Conservation (phyloP, 2,113 vertebrate genomes). For the Trichechus manatus region DNA sequence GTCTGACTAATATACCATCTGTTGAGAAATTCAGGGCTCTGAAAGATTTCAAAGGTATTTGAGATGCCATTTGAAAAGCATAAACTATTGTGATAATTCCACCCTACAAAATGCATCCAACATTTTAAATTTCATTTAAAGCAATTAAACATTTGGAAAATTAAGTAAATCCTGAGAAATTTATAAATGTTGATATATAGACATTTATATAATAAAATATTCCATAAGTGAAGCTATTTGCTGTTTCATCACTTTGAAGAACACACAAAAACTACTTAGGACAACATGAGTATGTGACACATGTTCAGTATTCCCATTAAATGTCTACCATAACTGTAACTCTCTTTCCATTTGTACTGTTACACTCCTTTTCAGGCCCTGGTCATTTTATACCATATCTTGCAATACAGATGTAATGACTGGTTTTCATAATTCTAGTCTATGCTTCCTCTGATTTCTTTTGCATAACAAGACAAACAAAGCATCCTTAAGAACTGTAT, state of each 20-base stretch:
- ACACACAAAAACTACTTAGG: background rate
- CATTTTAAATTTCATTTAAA: slow-evolving; percentile 17
- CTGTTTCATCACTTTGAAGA: background rate
- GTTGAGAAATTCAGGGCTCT: background rate
- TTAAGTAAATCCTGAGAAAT: background rate
- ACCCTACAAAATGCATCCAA: background rate
- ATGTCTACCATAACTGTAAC: background rate
- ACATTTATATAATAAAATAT: background rate
- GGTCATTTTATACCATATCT: background rate
- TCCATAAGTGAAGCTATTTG: background rate
- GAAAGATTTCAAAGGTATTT: slow-evolving; percentile 11
- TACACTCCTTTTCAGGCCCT: background rate
- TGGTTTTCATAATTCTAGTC: background rate
- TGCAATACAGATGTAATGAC: background rate
- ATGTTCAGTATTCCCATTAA: background rate
- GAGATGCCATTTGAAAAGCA: background rate
- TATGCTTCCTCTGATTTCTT: background rate
- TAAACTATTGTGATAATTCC: background rate
- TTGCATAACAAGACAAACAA: background rate
- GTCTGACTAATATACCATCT: background rate
- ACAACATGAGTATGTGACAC: background rate
- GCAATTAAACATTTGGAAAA: slow-evolving; percentile 33
- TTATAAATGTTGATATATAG: background rate
- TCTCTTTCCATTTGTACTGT: background rate
- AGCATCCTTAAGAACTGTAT: background rate